Evolutionary conservation across 2,113 vertebrate genomes (phyloP).

Genomic region (Tursiops truncatus): DNA sequence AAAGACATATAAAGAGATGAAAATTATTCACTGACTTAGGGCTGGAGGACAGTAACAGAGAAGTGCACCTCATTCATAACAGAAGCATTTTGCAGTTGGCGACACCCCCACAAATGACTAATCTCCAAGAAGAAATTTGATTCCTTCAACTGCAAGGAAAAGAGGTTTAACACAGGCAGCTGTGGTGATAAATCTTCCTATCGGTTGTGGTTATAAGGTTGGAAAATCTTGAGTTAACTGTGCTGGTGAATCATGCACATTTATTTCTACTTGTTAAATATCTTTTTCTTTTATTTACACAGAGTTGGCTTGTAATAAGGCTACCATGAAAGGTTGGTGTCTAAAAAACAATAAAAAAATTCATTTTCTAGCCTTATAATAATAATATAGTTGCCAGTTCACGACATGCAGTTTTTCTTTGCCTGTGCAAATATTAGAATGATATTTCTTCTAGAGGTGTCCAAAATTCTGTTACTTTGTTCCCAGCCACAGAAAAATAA

Average conservation of each 20-base stretch:
- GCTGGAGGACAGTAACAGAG: constrained; percentile 67
- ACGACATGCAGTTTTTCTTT: constrained; percentile 52
- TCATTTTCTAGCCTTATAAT: constrained; percentile 53
- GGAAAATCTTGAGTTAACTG: constrained; percentile 70
- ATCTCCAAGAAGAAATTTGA: constrained; percentile 78
- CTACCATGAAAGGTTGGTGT: constrained; percentile 41
- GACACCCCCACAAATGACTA: constrained; percentile 76
- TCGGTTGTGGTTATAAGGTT: constrained; percentile 68
- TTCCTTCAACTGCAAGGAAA: constrained; percentile 72
- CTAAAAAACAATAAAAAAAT: constrained; percentile 44
- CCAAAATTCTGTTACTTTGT: constrained; percentile 54
- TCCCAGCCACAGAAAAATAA: constrained; percentile 53
- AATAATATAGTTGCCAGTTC: constrained; percentile 38
- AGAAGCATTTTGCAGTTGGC: constrained; percentile 74
- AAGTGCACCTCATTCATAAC: constrained; percentile 75
- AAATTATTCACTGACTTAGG: constrained; percentile 74
- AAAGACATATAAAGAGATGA: constrained; percentile 70
- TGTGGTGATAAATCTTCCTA: constrained; percentile 73
- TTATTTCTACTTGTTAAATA: constrained; percentile 66
- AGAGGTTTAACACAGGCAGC: constrained; percentile 68
- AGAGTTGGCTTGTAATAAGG: constrained; percentile 60
- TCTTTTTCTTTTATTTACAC: constrained; percentile 63
- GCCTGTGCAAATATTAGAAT: constrained; percentile 61
- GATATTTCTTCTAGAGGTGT: constrained; percentile 57
- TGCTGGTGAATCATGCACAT: constrained; percentile 65